These are phyloP conservation scores for Euglossa dilemma DNA, from an alignment of 1,140 invertebrate genomes.

Conservation along the genomic window DNA sequence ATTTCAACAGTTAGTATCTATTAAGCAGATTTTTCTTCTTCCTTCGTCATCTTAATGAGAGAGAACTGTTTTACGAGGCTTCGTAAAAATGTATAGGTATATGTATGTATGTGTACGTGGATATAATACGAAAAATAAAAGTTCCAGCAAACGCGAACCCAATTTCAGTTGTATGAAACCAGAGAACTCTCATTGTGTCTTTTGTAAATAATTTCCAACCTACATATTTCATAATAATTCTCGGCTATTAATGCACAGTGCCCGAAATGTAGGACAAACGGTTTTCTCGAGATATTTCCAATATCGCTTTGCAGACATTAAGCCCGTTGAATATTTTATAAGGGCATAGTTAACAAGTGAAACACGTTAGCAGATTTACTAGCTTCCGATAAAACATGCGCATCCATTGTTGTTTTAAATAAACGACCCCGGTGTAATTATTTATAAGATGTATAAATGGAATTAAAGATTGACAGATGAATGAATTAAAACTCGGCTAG, in stretches of 20 bases:
- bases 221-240: slow-evolving; percentile 10
- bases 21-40: too few species aligned
- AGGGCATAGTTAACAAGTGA: neutral
- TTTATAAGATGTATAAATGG: neutral
- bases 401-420: neutral
- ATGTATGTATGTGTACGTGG: too few species aligned
- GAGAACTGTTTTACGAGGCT: too few species aligned
- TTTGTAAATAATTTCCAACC: slow-evolving; percentile 1
- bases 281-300: slow-evolving; percentile 21
- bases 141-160: neutral
- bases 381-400: neutral
- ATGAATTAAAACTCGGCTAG: neutral
- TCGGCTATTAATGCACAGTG: neutral
- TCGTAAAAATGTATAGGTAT: neutral
- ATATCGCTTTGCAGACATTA: neutral
- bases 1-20: too few species aligned
- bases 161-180: neutral
- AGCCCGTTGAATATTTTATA: slow-evolving; percentile 4
- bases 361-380: neutral
- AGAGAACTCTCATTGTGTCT: neutral
- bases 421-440: neutral
- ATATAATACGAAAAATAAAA: neutral
- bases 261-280: slow-evolving; percentile 11
- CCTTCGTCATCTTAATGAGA: too few species aligned
- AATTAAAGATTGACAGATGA: neutral